These are phyloP conservation scores for Zoanthus sansibaricus DNA, from an alignment of 92 coral and sea anemone genomes.

Conservation along the genomic window DNA sequence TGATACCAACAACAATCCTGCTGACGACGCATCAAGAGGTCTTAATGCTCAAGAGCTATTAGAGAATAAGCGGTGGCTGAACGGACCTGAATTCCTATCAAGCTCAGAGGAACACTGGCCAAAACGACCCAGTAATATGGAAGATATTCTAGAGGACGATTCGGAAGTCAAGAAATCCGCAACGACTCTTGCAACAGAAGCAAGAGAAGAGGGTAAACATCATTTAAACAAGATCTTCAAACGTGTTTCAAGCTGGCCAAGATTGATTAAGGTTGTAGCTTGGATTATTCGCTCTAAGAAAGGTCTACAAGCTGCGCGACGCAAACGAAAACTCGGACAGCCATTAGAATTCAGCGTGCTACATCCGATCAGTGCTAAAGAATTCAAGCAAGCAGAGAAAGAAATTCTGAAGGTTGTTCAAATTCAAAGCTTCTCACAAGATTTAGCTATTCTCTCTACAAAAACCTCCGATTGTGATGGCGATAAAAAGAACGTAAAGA, in stretches of 20 bases:
- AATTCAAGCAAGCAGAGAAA: slow-evolving; percentile 28
- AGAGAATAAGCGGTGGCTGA: slow-evolving; percentile 29
- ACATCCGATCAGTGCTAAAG: slow-evolving; percentile 16
- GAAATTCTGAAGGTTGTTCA: slow-evolving; percentile 33
- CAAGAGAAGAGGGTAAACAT: background rate
- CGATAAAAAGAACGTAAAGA: background rate
- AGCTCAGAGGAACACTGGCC: slow-evolving; percentile 17
- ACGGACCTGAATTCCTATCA: slow-evolving; percentile 35
- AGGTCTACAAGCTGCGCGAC: background rate
- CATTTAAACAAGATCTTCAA: background rate
- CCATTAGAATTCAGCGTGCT: background rate
- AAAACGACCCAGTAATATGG: slow-evolving; percentile 13
- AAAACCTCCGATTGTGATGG: background rate
- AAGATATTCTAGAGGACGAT: background rate
- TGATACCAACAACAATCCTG: slow-evolving; percentile 34
- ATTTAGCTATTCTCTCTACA: background rate
- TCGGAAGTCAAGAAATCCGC: background rate
- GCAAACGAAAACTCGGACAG: background rate
- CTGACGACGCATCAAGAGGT: slow-evolving; percentile 45
- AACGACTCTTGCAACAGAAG: too few species aligned
- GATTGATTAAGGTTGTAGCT: slow-evolving; percentile 1
- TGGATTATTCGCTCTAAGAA: background rate
- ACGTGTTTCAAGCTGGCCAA: background rate
- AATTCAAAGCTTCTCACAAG: background rate
- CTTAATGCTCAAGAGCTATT: slow-evolving; percentile 21